phyloP scores from a whole-genome alignment of 2,797 vertebrate genomes.

The Benthosema pterotum region DNA sequence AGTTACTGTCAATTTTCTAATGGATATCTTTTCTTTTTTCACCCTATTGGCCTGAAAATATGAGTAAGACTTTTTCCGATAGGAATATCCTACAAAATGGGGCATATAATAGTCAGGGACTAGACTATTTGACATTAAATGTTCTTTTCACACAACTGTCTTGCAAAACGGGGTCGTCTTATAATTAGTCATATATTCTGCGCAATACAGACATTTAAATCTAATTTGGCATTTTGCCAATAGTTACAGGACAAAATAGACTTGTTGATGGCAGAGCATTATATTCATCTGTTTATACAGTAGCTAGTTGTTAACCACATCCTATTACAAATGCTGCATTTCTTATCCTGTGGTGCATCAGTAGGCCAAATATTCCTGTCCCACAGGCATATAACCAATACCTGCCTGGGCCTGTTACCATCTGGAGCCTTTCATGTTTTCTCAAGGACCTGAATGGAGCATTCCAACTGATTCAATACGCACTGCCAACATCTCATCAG shows the following conservation, averaged over 20 bases:
- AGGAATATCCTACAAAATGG: no score
- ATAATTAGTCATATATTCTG: no score
- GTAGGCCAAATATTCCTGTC: conserved; percentile 42
- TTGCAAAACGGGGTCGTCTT: no score
- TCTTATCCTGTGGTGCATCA: conserved; percentile 23
- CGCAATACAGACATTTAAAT: background rate
- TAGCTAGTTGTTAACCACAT: background rate
- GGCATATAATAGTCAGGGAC: no score
- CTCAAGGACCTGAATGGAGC: conserved; percentile 46
- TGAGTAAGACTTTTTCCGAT: no score
- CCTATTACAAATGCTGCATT: background rate
- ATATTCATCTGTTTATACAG: background rate
- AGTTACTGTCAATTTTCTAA: no score
- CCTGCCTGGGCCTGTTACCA: conserved; percentile 56
- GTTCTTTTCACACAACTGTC: no score
- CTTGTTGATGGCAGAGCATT: background rate
- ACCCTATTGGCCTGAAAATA: no score
- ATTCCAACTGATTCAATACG: conserved; percentile 15
- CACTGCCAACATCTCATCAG: background rate
- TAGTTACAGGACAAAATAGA: background rate
- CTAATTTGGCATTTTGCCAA: background rate
- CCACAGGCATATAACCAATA: conserved; percentile 31
- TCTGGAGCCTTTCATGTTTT: conserved; percentile 4
- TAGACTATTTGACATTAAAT: no score
- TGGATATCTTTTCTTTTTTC: no score